A percentile compares a stretch with the other conserved stretches of the same genome.
These are phyloP conservation scores for Rhinogobius similis DNA, from an alignment of 2,113 vertebrate genomes.

Conservation along the genomic window DNA sequence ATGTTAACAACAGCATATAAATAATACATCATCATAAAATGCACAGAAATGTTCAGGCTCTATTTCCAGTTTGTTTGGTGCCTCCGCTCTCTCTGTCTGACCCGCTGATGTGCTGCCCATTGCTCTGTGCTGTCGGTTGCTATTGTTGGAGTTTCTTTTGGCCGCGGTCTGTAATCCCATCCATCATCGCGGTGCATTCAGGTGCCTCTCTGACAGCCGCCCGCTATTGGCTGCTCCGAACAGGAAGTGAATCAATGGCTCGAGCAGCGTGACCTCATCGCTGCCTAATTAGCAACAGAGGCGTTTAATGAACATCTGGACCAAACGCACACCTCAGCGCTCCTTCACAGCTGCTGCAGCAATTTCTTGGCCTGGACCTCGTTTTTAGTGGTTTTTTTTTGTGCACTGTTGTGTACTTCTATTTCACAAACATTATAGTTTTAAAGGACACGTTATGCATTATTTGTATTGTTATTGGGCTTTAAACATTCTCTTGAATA, in stretches of 20 bases:
- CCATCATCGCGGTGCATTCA: conserved; percentile 69
- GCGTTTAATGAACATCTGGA: conserved; percentile 74
- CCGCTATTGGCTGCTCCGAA: conserved; percentile 59
- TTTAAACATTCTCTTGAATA: too few relatives aligned
- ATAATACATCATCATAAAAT: too few relatives aligned
- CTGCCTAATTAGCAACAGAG: conserved; percentile 72
- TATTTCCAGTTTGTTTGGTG: conserved; percentile 39
- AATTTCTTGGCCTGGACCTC: background rate
- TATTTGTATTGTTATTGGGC: too few relatives aligned
- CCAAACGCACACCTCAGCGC: conserved; percentile 57
- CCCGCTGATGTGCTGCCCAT: conserved; percentile 38
- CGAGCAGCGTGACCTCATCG: conserved; percentile 69
- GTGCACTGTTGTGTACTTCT: conserved; percentile 25
- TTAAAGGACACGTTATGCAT: too few relatives aligned
- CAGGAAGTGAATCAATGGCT: conserved; percentile 75
- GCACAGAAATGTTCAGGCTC: background rate
- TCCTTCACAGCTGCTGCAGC: conserved; percentile 44
- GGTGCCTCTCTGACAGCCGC: conserved; percentile 58
- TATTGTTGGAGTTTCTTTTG: conserved; percentile 60
- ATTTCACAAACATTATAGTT: background rate
- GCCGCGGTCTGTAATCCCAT: conserved; percentile 42
- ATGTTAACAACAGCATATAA: too few relatives aligned
- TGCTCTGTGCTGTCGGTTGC: conserved; percentile 46
- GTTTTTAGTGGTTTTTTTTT: background rate
- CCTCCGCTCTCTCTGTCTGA: too few relatives aligned